A percentile compares a stretch with the other conserved stretches of the same genome.
Conservation (phyloP, 1,140 invertebrate genomes). For the Philotrypesis tridentata region DNA sequence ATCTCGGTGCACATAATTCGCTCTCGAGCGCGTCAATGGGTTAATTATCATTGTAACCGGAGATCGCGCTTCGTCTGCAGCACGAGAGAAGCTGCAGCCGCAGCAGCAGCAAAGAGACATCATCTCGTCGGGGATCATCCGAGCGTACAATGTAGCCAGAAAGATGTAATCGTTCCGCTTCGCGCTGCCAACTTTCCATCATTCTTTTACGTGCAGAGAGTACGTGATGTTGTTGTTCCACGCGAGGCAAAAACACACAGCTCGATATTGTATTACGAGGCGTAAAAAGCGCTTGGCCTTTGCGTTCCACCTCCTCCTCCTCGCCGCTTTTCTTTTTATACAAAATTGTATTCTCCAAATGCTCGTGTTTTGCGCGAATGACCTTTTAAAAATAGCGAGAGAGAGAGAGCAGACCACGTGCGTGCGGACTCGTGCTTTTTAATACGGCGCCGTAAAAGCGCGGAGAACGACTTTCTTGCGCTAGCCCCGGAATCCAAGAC, state of each 20-base stretch:
- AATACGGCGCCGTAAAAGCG: background rate
- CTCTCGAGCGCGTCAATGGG: background rate
- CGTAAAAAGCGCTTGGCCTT: background rate
- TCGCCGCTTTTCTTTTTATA: too few species aligned
- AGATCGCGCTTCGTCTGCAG: background rate
- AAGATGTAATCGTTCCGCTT: background rate
- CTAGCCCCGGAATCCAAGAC: background rate
- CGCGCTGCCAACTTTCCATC: background rate
- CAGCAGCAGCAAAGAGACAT: background rate
- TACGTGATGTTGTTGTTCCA: background rate
- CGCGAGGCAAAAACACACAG: too few species aligned
- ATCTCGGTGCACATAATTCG: background rate
- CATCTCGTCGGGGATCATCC: background rate
- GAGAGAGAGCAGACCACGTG: too few species aligned
- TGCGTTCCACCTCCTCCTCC: background rate
- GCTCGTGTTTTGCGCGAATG: background rate
- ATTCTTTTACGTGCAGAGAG: background rate
- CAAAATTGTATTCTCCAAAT: background rate
- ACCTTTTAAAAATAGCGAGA: background rate
- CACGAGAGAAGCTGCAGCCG: background rate
- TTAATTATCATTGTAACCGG: background rate
- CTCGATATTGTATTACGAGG: background rate
- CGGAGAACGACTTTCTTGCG: background rate
- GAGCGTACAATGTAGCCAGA: background rate
- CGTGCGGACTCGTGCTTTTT: background rate